phyloP scores from a whole-genome alignment of 2,888 invertebrate species.

The Parasteatoda lunata region DNA sequence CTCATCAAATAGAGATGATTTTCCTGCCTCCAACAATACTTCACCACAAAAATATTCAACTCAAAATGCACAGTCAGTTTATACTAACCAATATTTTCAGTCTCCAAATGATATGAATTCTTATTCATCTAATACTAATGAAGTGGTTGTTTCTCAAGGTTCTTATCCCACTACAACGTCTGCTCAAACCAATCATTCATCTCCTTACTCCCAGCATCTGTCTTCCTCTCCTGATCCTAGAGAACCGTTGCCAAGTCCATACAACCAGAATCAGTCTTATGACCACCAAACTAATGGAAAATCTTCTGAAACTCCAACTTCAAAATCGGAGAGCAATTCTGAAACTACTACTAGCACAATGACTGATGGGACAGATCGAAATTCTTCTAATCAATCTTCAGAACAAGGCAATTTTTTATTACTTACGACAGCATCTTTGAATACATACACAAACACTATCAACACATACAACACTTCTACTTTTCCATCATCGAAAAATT shows the following conservation, averaged over 20 bases:
- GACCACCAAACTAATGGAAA: slow-evolving; percentile 26
- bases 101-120: slow-evolving; percentile 15
- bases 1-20: slow-evolving; percentile 23
- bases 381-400: slow-evolving; percentile 26
- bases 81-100: slow-evolving; percentile 48
- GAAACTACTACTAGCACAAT: slow-evolving; percentile 18
- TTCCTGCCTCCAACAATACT: slow-evolving; percentile 13
- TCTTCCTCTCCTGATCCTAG: slow-evolving; percentile 28
- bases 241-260: slow-evolving; percentile 35
- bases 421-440: slow-evolving; percentile 71
- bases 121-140: slow-evolving; percentile 1
- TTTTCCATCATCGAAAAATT: slow-evolving; percentile 30
- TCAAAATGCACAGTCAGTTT: slow-evolving; percentile 42
- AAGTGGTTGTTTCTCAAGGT: slow-evolving; percentile 24
- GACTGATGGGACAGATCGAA: slow-evolving; percentile 22
- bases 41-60: slow-evolving; percentile 35
- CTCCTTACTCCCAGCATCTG: slow-evolving; percentile 45
- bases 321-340: slow-evolving; percentile 20
- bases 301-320: slow-evolving; percentile 25
- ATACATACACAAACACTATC: slow-evolving; percentile 71
- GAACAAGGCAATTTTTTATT: slow-evolving; percentile 70
- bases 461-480: slow-evolving; percentile 65
- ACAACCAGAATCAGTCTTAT: slow-evolving; percentile 17
- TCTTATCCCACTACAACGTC: slow-evolving; percentile 41
- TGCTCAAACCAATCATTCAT: slow-evolving; percentile 32